These are phyloP conservation scores for Spea hammondii DNA, from an alignment of 2,797 vertebrate genomes.

Conservation along the genomic window DNA sequence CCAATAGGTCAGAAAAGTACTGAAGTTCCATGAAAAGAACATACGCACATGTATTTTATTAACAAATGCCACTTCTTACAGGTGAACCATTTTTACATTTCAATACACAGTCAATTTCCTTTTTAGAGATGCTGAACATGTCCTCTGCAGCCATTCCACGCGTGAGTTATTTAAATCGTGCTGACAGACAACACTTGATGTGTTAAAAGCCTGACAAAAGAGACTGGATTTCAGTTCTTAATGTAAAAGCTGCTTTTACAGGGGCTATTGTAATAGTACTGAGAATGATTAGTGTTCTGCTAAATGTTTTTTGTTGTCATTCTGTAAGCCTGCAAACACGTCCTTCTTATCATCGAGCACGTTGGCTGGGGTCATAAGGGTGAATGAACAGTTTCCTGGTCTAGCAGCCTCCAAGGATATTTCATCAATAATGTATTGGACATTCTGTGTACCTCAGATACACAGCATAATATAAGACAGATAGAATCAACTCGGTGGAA, in stretches of 20 bases:
- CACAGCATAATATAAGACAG: not conserved
- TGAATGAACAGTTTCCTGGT: not conserved
- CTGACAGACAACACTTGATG: constrained; percentile 44
- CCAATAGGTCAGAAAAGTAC: too few species aligned
- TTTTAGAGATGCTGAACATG: constrained; percentile 31
- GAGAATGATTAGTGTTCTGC: constrained; percentile 40
- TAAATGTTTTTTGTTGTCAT: constrained; percentile 41
- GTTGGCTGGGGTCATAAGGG: not conserved
- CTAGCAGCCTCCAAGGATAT: not conserved
- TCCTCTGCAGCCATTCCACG: constrained; percentile 20
- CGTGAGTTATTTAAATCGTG: constrained; percentile 42
- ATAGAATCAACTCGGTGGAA: constrained; percentile 1
- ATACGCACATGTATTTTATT: too few species aligned
- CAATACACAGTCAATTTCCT: constrained; percentile 5
- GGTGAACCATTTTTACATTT: constrained; percentile 16
- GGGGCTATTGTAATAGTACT: constrained; percentile 15
- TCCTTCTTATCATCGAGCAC: not conserved
- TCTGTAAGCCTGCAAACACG: constrained; percentile 21
- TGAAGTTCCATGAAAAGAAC: too few species aligned
- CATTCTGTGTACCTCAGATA: not conserved
- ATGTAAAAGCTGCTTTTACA: constrained; percentile 35
- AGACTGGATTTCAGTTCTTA: constrained; percentile 32
- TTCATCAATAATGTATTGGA: not conserved
- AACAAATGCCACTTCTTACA: not conserved
- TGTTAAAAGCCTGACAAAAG: constrained; percentile 52